phyloP scores from a whole-genome alignment of 2,113 vertebrate genomes.

The Leiothrix lutea region DNA sequence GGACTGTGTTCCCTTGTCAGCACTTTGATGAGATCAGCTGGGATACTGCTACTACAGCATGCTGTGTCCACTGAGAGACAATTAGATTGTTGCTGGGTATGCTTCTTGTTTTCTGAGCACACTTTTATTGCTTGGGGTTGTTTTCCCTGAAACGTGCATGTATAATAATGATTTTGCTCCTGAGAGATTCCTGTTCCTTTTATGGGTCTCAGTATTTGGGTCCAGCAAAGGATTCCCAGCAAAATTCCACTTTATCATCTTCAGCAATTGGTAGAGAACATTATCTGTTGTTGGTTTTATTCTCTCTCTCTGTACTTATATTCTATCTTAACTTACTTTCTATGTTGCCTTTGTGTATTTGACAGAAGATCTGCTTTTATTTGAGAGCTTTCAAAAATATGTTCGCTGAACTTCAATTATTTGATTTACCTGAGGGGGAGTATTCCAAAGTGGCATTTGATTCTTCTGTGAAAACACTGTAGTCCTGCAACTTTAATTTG shows the following conservation, averaged over 20 bases:
- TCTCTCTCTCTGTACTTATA: not conserved
- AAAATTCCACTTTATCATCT: not conserved
- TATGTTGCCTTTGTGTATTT: not conserved
- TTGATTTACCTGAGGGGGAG: not conserved
- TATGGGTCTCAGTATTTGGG: not conserved
- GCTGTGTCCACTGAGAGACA: not conserved
- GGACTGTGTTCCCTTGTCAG: not conserved
- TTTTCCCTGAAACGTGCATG: not conserved
- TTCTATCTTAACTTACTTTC: not conserved
- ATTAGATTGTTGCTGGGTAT: not conserved
- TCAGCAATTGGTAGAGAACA: not conserved
- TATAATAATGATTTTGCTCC: not conserved
- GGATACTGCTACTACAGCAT: not conserved
- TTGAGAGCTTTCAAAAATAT: not conserved
- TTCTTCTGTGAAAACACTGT: not conserved
- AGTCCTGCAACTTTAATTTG: not conserved
- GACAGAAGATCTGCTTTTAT: not conserved
- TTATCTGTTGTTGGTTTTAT: not conserved
- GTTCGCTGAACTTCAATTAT: not conserved
- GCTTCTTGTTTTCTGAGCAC: not conserved
- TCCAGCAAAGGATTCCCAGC: not conserved
- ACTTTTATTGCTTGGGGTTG: not conserved
- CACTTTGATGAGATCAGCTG: not conserved
- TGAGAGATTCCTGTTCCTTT: not conserved
- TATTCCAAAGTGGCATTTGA: not conserved